These are phyloP conservation scores for Macrosoma leucophasiata DNA, from an alignment of 2,888 invertebrate species.

Conservation along the genomic window DNA sequence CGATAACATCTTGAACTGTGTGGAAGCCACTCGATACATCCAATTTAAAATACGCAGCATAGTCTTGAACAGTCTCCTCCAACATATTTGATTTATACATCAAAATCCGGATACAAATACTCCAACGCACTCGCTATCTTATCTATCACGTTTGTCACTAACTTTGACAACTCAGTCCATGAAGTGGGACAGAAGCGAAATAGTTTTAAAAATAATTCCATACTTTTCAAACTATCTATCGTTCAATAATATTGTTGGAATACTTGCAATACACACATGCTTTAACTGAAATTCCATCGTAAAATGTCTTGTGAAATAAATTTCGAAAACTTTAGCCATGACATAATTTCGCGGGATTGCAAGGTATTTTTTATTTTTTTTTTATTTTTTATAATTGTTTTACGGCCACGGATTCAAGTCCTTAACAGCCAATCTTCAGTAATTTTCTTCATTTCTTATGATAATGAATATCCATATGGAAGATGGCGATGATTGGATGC, in stretches of 20 bases:
- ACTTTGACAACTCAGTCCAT: constrained; percentile 50
- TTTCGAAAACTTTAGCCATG: constrained; percentile 25
- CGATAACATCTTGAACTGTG: constrained; percentile 78
- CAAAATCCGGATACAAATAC: constrained; percentile 66
- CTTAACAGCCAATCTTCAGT: too few species aligned
- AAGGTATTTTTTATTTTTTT: too few species aligned
- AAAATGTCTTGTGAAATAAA: constrained; percentile 19
- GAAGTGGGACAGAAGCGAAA: constrained; percentile 45
- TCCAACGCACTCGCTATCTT: constrained; percentile 50
- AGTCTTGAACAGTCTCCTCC: constrained; percentile 69
- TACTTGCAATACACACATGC: too few species aligned
- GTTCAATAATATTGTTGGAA: constrained; percentile 9
- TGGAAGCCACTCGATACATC: constrained; percentile 73
- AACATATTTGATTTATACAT: constrained; percentile 53
- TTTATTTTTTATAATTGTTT: too few species aligned
- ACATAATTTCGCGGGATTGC: too few species aligned
- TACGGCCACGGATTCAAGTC: too few species aligned
- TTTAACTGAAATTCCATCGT: too few species aligned
- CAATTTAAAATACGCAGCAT: constrained; percentile 71
- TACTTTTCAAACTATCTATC: constrained; percentile 26
- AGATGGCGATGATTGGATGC: too few species aligned
- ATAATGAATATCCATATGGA: too few species aligned
- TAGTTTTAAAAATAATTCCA: constrained; percentile 56
- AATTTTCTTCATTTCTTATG: too few species aligned
- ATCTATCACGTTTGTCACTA: constrained; percentile 53